Conservation (phyloP, 2,888 invertebrate species). For the Nomada fabriciana region DNA sequence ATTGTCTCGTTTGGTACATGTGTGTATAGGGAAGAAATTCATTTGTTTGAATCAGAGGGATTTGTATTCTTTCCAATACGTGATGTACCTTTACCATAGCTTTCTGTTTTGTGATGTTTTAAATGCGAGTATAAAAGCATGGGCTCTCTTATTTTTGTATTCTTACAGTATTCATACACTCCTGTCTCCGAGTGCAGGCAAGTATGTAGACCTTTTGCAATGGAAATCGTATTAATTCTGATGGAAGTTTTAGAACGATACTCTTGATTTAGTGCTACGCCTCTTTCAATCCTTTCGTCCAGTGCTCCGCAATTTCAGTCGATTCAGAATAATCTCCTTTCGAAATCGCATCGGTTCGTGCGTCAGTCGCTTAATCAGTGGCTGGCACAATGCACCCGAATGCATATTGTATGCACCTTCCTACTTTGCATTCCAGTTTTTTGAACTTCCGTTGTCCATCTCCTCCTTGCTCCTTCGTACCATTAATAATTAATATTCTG, state of each 20-base stretch:
- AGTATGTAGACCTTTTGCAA: too few species aligned
- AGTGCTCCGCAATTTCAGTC: constrained; percentile 19
- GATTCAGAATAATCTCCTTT: constrained; percentile 56
- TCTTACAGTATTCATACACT: too few species aligned
- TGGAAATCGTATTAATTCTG: too few species aligned
- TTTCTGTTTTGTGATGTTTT: too few species aligned
- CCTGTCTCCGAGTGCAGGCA: too few species aligned
- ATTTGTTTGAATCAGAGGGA: too few species aligned
- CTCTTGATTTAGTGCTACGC: background rate
- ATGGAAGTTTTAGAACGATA: too few species aligned
- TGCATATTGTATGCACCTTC: constrained; percentile 60
- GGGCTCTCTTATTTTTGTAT: too few species aligned
- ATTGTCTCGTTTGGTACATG: too few species aligned
- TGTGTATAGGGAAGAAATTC: too few species aligned
- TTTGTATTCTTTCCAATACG: too few species aligned
- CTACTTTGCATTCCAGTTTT: constrained; percentile 25
- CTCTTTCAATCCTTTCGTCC: background rate
- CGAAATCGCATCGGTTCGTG: constrained; percentile 61
- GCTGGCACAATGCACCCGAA: constrained; percentile 48
- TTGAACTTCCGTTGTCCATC: constrained; percentile 42
- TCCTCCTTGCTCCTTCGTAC: constrained; percentile 3
- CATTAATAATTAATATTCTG: constrained; percentile 13
- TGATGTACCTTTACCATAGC: too few species aligned
- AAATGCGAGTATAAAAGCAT: background rate
- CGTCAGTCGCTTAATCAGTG: constrained; percentile 51